These are phyloP conservation scores for Noctua janthe DNA, from an alignment of 2,888 invertebrate species.

Conservation along the genomic window DNA sequence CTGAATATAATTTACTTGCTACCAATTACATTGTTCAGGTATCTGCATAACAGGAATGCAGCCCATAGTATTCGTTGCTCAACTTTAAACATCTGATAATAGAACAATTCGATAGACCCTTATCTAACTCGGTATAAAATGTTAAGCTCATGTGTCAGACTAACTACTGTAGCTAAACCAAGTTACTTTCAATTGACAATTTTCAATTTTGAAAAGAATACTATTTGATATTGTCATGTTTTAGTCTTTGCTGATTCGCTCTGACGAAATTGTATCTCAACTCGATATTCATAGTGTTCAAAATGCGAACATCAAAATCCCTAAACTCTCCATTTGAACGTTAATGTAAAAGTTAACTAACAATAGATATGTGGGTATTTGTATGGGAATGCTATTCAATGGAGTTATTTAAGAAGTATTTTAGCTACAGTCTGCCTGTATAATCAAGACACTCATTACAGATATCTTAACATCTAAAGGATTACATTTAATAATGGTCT, in stretches of 20 bases:
- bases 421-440: slow-evolving; percentile 80
- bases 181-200: slow-evolving; percentile 60
- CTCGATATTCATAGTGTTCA: slow-evolving; percentile 34
- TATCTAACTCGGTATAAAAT: slow-evolving; percentile 80
- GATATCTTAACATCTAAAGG: slow-evolving; percentile 72
- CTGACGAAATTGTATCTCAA: slow-evolving; percentile 50
- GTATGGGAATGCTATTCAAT: slow-evolving; percentile 62
- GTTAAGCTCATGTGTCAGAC: slow-evolving; percentile 84
- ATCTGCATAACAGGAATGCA: slow-evolving; percentile 72
- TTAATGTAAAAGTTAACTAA: slow-evolving; percentile 60
- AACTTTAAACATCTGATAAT: slow-evolving; percentile 79
- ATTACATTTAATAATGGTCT: slow-evolving; percentile 64
- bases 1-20: slow-evolving; percentile 8
- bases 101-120: slow-evolving; percentile 76
- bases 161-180: slow-evolving; percentile 79
- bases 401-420: slow-evolving; percentile 60
- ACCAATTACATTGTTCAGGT: slow-evolving; percentile 2
- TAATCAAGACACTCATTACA: slow-evolving; percentile 79
- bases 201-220: slow-evolving; percentile 51
- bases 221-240: slow-evolving; percentile 47
- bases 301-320: slow-evolving; percentile 26
- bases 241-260: slow-evolving; percentile 52
- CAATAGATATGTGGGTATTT: slow-evolving; percentile 59
- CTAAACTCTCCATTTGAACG: slow-evolving; percentile 49
- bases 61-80: slow-evolving; percentile 80